phyloP scores from a whole-genome alignment of 2,113 vertebrate genomes.

The Onychorhynchus coronatus region DNA sequence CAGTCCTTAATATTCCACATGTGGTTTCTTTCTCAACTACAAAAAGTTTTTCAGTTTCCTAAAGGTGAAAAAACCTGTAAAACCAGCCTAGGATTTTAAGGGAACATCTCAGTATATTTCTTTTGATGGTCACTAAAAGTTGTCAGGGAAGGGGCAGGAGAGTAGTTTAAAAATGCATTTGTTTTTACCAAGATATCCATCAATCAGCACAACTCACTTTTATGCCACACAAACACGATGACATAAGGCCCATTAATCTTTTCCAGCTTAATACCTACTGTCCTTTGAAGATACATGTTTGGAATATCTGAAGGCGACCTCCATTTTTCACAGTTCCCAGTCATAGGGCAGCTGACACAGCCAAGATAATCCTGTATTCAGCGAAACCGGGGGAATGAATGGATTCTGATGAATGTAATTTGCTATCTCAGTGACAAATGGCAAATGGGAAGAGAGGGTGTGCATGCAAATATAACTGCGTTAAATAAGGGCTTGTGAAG shows the following conservation, averaged over 20 bases:
- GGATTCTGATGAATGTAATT: constrained; percentile 73
- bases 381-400: constrained; percentile 64
- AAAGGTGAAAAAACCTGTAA: constrained; percentile 50
- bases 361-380: constrained; percentile 74
- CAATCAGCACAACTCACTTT: constrained; percentile 68
- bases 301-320: constrained; percentile 66
- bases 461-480: constrained; percentile 63
- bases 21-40: background rate
- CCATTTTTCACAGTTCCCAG: constrained; percentile 71
- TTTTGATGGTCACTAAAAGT: constrained; percentile 64
- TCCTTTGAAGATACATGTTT: constrained; percentile 67
- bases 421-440: constrained; percentile 70
- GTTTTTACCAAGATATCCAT: constrained; percentile 72
- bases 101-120: constrained; percentile 40
- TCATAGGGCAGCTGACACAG: constrained; percentile 75
- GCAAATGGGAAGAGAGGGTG: constrained; percentile 61
- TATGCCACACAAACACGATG: constrained; percentile 68
- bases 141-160: constrained; percentile 60
- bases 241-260: constrained; percentile 74
- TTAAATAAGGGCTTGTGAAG: constrained; percentile 67
- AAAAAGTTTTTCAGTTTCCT: constrained; percentile 57
- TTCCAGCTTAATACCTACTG: constrained; percentile 63
- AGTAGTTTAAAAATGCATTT: constrained; percentile 75
- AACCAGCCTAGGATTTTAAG: constrained; percentile 51
- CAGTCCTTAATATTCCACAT: background rate